These are phyloP conservation scores for Agrotis exclamationis DNA, from an alignment of 2,888 invertebrate genomes.

Conservation along the genomic window DNA sequence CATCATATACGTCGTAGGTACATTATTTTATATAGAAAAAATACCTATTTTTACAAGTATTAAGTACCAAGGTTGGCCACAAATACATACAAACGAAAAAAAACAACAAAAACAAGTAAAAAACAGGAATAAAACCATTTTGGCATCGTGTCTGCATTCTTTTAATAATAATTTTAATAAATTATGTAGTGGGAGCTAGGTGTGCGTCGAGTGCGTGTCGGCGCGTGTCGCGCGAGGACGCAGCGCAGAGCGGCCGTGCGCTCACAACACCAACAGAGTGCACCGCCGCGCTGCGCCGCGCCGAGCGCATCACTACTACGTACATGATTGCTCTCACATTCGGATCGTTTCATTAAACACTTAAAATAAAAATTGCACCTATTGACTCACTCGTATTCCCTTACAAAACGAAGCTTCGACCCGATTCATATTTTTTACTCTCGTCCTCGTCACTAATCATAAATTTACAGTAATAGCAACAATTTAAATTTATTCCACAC, in stretches of 20 bases:
- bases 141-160: conserved; percentile 90
- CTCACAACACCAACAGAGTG: conserved; percentile 61
- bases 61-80: conserved; percentile 91
- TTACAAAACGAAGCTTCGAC: conserved; percentile 86
- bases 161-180: conserved; percentile 87
- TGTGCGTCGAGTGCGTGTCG: conserved; percentile 67
- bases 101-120: conserved; percentile 90
- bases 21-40: conserved; percentile 91
- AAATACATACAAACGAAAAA: conserved; percentile 89
- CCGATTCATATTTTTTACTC: conserved; percentile 88
- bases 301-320: conserved; percentile 58
- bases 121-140: conserved; percentile 91
- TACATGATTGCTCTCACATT: conserved; percentile 68
- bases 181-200: conserved; percentile 82
- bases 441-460: conserved; percentile 85
- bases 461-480: conserved; percentile 89
- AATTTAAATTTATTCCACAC: conserved; percentile 89
- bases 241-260: conserved; percentile 44
- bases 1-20: conserved; percentile 89
- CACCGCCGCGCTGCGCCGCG: conserved; percentile 59
- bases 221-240: conserved; percentile 53
- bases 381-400: conserved; percentile 89
- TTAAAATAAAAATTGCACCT: conserved; percentile 90
- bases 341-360: conserved; percentile 74
- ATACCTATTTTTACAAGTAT: conserved; percentile 90